Evolutionary conservation across 2,113 vertebrate genomes (phyloP).

Genomic region (Procavia capensis): DNA sequence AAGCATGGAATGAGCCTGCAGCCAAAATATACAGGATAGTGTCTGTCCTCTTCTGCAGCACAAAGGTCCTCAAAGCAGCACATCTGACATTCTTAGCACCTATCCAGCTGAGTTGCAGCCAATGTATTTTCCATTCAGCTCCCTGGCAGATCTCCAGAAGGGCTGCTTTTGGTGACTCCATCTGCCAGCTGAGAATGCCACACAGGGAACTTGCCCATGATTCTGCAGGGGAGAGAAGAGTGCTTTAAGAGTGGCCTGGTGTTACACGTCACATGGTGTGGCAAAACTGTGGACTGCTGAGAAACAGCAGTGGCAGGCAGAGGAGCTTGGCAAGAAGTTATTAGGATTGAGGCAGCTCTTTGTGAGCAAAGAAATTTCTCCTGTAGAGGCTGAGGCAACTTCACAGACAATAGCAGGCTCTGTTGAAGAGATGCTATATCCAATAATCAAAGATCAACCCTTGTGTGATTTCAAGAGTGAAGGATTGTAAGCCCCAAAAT

Average conservation of each 20-base stretch:
- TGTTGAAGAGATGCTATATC: not conserved
- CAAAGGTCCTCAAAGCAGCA: not conserved
- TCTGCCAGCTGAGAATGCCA: not conserved
- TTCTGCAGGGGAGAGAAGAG: not conserved
- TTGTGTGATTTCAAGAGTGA: not conserved
- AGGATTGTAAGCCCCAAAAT: not conserved
- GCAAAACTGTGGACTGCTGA: not conserved
- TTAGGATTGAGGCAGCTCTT: not conserved
- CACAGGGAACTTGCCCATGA: not conserved
- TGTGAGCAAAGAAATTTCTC: conserved; percentile 42
- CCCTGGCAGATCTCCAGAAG: not conserved
- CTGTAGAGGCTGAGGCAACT: not conserved
- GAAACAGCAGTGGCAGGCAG: conserved; percentile 29
- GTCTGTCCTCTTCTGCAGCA: not conserved
- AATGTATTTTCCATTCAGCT: not conserved
- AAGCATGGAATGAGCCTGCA: not conserved
- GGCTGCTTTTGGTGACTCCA: not conserved
- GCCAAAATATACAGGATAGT: not conserved
- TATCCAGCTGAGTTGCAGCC: not conserved
- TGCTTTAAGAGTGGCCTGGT: not conserved
- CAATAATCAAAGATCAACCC: conserved; percentile 22
- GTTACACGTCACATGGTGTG: not conserved
- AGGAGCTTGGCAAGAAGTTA: not conserved
- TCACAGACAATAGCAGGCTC: not conserved
- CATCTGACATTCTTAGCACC: not conserved